These are phyloP conservation scores for Irena cyanogastra DNA, from an alignment of 2,113 vertebrate genomes.

Conservation along the genomic window DNA sequence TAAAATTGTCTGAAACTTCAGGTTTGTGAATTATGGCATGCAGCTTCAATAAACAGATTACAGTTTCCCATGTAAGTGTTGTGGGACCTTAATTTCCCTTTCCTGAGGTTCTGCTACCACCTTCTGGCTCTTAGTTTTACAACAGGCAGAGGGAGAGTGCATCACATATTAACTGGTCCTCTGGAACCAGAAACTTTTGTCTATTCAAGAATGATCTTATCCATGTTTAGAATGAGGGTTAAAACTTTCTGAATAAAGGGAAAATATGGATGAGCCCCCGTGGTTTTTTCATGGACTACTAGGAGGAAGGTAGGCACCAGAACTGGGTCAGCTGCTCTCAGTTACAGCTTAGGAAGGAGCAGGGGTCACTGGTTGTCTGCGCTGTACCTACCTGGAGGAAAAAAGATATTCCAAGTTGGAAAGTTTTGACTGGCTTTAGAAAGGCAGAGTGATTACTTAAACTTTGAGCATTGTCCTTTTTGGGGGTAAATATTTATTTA, in stretches of 20 bases:
- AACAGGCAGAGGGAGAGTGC: background rate
- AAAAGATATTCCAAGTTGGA: background rate
- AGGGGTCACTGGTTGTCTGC: background rate
- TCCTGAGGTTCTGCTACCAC: slow-evolving; percentile 43
- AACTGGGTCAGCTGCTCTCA: background rate
- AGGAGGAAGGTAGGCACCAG: background rate
- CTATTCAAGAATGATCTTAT: background rate
- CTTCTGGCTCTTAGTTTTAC: background rate
- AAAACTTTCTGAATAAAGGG: background rate
- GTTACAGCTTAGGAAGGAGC: background rate
- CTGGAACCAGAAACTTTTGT: background rate
- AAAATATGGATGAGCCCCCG: background rate
- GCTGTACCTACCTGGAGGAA: background rate
- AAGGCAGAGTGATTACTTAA: background rate
- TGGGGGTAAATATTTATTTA: background rate
- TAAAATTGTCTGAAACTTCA: background rate
- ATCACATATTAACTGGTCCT: background rate
- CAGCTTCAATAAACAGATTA: background rate
- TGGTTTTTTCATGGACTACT: background rate
- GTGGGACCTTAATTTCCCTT: background rate
- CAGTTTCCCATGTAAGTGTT: background rate
- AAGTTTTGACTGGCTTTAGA: background rate
- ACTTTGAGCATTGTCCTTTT: background rate
- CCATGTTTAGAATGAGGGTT: background rate
- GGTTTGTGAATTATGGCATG: background rate